Percentiles rank a stretch among this genome's conserved stretches.
These are phyloP conservation scores for Tubulanus polymorphus DNA, from an alignment of 2,888 invertebrate species.

Conservation along the genomic window DNA sequence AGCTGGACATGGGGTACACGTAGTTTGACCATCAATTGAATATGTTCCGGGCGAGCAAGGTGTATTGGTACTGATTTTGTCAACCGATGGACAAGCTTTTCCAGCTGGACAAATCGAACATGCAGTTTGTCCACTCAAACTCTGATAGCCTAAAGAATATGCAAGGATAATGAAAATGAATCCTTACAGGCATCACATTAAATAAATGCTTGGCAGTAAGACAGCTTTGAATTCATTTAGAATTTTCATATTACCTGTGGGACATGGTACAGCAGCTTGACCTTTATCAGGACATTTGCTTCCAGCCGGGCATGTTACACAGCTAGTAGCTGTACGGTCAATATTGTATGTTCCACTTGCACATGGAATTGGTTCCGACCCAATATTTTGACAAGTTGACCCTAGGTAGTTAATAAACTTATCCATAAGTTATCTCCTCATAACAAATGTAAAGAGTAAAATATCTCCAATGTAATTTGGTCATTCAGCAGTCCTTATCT, in stretches of 20 bases:
- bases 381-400: conserved; percentile 27
- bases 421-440: too few relatives aligned
- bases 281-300: conserved; percentile 28
- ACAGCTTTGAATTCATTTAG: background rate
- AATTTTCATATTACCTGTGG: conserved; percentile 21
- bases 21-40: conserved; percentile 24
- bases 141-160: conserved; percentile 28
- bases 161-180: background rate
- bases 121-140: conserved; percentile 28
- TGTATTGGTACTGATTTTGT: conserved; percentile 26
- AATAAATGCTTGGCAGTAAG: background rate
- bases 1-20: conserved; percentile 37
- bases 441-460: too few relatives aligned
- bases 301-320: conserved; percentile 33
- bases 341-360: conserved; percentile 29
- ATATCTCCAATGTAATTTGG: too few relatives aligned
- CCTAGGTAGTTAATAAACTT: too few relatives aligned
- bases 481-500: too few relatives aligned
- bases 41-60: conserved; percentile 33
- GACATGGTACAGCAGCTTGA: conserved; percentile 23
- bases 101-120: conserved; percentile 38
- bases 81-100: conserved; percentile 31
- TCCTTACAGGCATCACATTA: background rate
- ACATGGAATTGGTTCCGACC: conserved; percentile 24
- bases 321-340: conserved; percentile 23